Conservation (phyloP, 2,888 invertebrate species). For the Diarsia rubi region DNA sequence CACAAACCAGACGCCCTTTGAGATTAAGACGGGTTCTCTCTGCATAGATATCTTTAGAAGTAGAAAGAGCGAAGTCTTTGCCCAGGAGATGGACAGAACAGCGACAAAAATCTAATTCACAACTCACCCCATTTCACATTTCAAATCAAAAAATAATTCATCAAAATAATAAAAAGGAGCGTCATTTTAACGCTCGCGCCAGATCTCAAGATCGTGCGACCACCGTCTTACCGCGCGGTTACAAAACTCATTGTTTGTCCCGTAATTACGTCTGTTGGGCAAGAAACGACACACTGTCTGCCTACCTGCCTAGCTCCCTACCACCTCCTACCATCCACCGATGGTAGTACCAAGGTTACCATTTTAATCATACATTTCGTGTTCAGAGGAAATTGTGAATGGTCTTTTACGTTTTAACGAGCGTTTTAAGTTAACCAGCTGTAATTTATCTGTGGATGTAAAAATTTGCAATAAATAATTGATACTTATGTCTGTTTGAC, state of each 20-base stretch:
- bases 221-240: conserved; percentile 68
- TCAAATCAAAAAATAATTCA: neutral
- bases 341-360: conserved; percentile 34
- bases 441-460: conserved; percentile 30
- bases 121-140: neutral
- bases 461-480: conserved; percentile 33
- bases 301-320: conserved; percentile 10
- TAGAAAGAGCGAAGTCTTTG: neutral
- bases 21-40: neutral
- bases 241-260: conserved; percentile 83
- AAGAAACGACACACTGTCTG: conserved; percentile 67
- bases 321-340: conserved; percentile 13
- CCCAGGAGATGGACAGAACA: neutral
- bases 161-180: conserved; percentile 23
- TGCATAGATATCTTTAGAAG: neutral
- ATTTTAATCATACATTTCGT: conserved; percentile 37
- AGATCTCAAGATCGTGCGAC: conserved; percentile 82
- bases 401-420: conserved; percentile 42
- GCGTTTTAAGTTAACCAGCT: conserved; percentile 17
- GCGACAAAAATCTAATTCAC: neutral
- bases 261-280: conserved; percentile 78
- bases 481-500: neutral
- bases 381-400: conserved; percentile 50
- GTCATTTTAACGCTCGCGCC: conserved; percentile 65
- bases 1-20: neutral